Base-by-base conservation (phyloP, 2,113 vertebrate species). In the Mystacornis crossleyi region DNA sequence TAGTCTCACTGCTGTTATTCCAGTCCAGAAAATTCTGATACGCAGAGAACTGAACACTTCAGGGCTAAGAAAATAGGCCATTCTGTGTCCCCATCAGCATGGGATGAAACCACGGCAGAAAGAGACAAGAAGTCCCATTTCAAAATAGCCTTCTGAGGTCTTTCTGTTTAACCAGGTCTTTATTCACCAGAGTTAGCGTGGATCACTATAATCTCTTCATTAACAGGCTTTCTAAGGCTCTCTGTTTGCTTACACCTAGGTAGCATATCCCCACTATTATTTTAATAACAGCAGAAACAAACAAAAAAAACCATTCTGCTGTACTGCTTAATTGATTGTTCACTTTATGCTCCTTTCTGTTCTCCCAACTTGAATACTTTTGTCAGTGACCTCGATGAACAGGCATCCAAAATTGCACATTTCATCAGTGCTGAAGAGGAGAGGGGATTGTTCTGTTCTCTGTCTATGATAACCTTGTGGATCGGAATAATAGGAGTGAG, bases 1-100 rank as follows among this genome's bases (percentile, higher is more conserved):
- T 81, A 51, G 42, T 55, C 51, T 70, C 64, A 18, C 34, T 70
- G 31, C 24, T 81, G 17, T 81, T 65, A 48, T 16, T 84, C 24
- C 0, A 0, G 42, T 40, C 65, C n/a, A 62, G 15, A 55, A 55
- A 29, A 24, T 54, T 8, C 70, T 31, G 38, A 25, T 18, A 34
- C 6, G 31, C 11, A 36, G 12, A 87, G 34, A 85, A 47, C 12
- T 13, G 47, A 71, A 69, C 34, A 17, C 20, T 47, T 16, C 6
- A 40, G 62, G 38, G 40, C 1, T 75, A 66, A 43, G 34, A 48
- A 73, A 73, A 61, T 11, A 12, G 1, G 24, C 20, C 33, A 20
- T 67, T 72, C 75, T 62, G 12, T 54, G 23, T 72, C 20, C 45
- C 48, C 57, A 3, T 23, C 57, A 64, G 38, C 38, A 29, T 14